A percentile compares a stretch with the other conserved stretches of the same genome.
Evolutionary conservation across 1,140 invertebrate genomes (phyloP).

Genomic region (Ips typographus): DNA sequence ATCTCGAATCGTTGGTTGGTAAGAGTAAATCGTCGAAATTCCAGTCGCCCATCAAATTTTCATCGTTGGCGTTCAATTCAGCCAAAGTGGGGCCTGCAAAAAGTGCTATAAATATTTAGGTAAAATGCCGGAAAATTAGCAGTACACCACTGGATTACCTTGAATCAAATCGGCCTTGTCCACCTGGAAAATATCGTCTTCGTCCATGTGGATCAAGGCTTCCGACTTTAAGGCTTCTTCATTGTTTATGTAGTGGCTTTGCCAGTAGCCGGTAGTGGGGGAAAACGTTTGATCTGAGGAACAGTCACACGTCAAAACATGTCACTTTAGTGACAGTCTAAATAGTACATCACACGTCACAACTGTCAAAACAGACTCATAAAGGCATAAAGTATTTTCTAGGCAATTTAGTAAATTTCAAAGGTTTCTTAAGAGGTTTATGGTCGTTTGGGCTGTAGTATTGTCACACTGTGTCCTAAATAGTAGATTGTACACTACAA

Average conservation of each 20-base stretch:
- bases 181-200: conserved; percentile 87
- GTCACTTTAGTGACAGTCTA: too few relatives aligned
- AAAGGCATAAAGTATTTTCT: too few relatives aligned
- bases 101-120: neutral
- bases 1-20: conserved; percentile 60
- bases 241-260: conserved; percentile 36
- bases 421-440: too few relatives aligned
- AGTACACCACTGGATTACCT: conserved; percentile 45
- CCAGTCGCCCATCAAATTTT: conserved; percentile 76
- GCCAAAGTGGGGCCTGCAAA: conserved; percentile 69
- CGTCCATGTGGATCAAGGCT: conserved; percentile 72
- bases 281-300: conserved; percentile 22
- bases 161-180: conserved; percentile 81
- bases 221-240: conserved; percentile 56
- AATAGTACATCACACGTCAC: too few relatives aligned
- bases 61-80: conserved; percentile 83
- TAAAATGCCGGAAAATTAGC: neutral
- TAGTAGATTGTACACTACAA: too few relatives aligned
- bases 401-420: too few relatives aligned
- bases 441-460: too few relatives aligned
- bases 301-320: conserved; percentile 1
- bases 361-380: too few relatives aligned
- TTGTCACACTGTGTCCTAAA: too few relatives aligned
- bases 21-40: conserved; percentile 83
- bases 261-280: conserved; percentile 39